These are phyloP conservation scores for Rhegmatorhina hoffmannsi DNA, from an alignment of 2,113 vertebrate species.

Conservation along the genomic window DNA sequence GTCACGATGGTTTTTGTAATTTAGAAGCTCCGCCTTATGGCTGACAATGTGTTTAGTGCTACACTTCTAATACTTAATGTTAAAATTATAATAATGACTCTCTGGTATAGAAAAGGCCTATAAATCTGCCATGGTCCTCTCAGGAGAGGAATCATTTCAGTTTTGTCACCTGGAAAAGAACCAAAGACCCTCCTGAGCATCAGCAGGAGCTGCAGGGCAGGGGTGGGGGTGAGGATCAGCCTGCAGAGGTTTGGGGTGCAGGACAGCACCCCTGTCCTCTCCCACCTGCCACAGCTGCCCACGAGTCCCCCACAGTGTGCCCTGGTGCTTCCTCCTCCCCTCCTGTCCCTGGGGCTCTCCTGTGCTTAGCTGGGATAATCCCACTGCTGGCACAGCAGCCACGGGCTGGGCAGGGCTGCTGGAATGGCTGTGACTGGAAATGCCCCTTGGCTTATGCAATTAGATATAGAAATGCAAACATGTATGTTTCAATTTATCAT, in stretches of 20 bases:
- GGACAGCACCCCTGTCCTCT: not conserved
- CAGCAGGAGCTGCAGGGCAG: not conserved
- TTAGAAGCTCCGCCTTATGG: not conserved
- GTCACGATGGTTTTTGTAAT: too few species aligned
- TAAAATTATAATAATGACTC: not conserved
- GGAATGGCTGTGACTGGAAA: not conserved
- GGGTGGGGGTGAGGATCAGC: fast-evolving
- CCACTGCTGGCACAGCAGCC: not conserved
- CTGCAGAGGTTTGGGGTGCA: not conserved
- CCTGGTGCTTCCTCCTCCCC: not conserved
- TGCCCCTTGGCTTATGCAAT: not conserved
- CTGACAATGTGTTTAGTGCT: fast-evolving
- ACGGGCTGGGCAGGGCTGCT: too few species aligned
- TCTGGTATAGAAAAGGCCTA: not conserved
- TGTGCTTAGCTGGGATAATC: not conserved
- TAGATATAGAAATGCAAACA: fast-evolving
- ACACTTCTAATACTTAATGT: not conserved
- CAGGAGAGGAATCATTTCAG: not conserved
- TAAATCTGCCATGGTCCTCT: too few species aligned
- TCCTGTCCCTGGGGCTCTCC: not conserved
- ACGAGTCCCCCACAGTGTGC: not conserved
- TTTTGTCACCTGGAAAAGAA: not conserved
- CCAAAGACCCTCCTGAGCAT: not conserved
- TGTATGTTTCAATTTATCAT: fast-evolving
- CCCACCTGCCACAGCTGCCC: fast-evolving